Evolutionary conservation across 2,888 invertebrate species (phyloP), one percentile per base, ranked within the genome.

Genomic region (Caenorhabditis sp.): DNA sequence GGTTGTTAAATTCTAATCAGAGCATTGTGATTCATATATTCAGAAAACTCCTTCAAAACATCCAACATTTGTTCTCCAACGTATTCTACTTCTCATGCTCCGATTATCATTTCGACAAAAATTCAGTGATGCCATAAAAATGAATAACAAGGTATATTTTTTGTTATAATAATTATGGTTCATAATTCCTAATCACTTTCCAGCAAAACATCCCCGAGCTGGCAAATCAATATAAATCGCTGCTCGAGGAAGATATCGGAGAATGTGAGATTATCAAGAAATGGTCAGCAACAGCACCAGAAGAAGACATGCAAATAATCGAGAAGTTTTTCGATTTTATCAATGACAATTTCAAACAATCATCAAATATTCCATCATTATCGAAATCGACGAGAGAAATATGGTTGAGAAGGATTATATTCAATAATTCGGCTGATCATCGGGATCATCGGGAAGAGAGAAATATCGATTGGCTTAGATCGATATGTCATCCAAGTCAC

Each of bases 391-490:
- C 69, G 23, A 58, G 69, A 31, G 74, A 74, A 8, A 12, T 63
- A 8, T 74, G 74, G 74, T 50, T 74, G 8, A 43, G 74, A 43
- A 21, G 69, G 17, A 69, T 69, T n/a, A 63, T 74, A 7, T 23
- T 74, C 36, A 70, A 66, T 36, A 68, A 60, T 31, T 65, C 66
- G 1, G 63, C 56, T 10, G 67, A 70, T 61, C 63, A 69, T 38
- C 60, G 74, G 31, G 74, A 70, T 36, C 27, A 67, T 2, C 21
- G 74, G 23, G 63, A 74, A n/a, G 74, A 74, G 27, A 52, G 58
- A 21, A 67, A 59, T 1, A 69, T 74, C 23, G 69, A 74, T 54
- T 74, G 74, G 74, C 69, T 74, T 50, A 17, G 74, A 61, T 60
- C 63, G 0, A 66, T 70, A 0, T 74, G 63, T 27, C 56, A 66